These are phyloP conservation scores for Thera obeliscata DNA, from an alignment of 2,888 invertebrate species.

Conservation along the genomic window DNA sequence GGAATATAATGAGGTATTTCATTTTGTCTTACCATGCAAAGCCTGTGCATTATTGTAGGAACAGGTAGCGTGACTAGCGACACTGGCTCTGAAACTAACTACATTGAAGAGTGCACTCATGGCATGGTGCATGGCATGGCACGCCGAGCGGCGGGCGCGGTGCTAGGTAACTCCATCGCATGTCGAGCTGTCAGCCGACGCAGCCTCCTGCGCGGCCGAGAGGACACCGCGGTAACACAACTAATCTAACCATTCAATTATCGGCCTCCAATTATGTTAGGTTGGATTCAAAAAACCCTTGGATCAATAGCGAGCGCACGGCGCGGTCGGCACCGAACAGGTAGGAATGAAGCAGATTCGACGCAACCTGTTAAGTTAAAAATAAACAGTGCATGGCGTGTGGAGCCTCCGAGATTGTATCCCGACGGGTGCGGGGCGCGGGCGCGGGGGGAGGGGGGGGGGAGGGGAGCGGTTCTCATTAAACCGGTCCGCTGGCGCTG, in stretches of 20 bases:
- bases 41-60: too few species aligned
- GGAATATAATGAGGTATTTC: too few species aligned
- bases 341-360: constrained; percentile 51
- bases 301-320: constrained; percentile 38
- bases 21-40: too few species aligned
- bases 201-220: too few species aligned
- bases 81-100: too few species aligned
- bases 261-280: constrained; percentile 23
- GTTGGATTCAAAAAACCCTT: constrained; percentile 24
- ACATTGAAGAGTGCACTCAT: too few species aligned
- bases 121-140: too few species aligned
- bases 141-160: too few species aligned
- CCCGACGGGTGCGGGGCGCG: constrained; percentile 35
- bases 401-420: constrained; percentile 51
- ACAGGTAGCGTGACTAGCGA: too few species aligned
- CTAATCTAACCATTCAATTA: constrained; percentile 35
- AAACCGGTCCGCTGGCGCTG: constrained; percentile 29
- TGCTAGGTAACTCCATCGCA: too few species aligned
- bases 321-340: constrained; percentile 26
- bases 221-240: constrained; percentile 11
- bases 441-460: constrained; percentile 4
- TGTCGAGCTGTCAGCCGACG: too few species aligned
- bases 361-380: constrained; percentile 68
- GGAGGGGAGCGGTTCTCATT: constrained; percentile 18
- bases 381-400: constrained; percentile 57